Percentiles rank a stretch among this genome's conserved stretches.
Evolutionary conservation across 2,113 vertebrate genomes (phyloP).

Genomic region (Monopterus albus): DNA sequence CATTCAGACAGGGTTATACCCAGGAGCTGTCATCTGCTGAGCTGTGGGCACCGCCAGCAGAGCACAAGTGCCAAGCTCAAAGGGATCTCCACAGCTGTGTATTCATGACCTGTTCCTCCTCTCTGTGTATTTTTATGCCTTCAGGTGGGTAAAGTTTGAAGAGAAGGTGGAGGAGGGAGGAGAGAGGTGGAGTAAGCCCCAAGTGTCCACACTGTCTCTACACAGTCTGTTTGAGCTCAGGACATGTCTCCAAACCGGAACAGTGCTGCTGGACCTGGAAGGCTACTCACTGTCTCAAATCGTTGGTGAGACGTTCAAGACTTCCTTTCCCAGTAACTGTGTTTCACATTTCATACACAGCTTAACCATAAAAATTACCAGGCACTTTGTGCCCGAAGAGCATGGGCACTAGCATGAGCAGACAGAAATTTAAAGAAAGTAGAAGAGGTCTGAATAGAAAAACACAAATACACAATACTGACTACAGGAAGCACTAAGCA

Average conservation of each 20-base stretch:
- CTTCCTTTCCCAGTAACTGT: too few species aligned
- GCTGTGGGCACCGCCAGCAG: neutral
- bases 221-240: constrained; percentile 98
- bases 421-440: too few species aligned
- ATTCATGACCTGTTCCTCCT: neutral
- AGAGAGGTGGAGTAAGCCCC: constrained; percentile 97
- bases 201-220: constrained; percentile 94
- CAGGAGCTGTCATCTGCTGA: neutral
- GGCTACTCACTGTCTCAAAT: constrained; percentile 94
- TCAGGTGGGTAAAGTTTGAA: constrained; percentile 98
- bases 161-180: constrained; percentile 98
- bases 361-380: too few species aligned
- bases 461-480: too few species aligned
- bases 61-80: neutral
- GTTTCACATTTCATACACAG: too few species aligned
- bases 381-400: too few species aligned
- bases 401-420: too few species aligned
- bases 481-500: too few species aligned
- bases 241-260: constrained; percentile 94
- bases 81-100: too few species aligned
- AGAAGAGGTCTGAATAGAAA: too few species aligned
- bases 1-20: neutral
- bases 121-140: constrained; percentile 18
- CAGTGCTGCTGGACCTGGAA: constrained; percentile 92
- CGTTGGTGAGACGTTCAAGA: constrained; percentile 83